Evolutionary conservation across 2,113 vertebrate species (phyloP).

Genomic region (Castor canadensis): DNA sequence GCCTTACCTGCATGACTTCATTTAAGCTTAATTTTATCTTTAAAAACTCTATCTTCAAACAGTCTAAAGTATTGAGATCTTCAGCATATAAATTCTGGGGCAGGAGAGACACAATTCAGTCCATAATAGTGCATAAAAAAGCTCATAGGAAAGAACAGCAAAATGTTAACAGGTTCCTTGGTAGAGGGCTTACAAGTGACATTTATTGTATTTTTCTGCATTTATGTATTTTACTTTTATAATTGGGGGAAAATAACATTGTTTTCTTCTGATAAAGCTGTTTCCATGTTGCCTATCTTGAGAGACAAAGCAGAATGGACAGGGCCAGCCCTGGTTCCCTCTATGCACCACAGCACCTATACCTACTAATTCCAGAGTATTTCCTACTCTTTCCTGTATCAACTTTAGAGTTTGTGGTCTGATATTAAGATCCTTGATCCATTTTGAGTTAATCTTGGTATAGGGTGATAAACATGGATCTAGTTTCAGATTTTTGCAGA

Average conservation of each 20-base stretch:
- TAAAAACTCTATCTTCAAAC: background rate
- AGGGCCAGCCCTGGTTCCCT: background rate
- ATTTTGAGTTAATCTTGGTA: too few species aligned
- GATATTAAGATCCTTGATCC: too few species aligned
- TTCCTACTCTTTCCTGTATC: too few species aligned
- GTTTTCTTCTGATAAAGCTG: background rate
- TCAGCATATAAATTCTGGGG: background rate
- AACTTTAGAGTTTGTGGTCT: too few species aligned
- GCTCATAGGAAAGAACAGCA: background rate
- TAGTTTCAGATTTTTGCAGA: too few species aligned
- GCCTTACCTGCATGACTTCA: background rate
- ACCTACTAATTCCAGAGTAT: too few species aligned
- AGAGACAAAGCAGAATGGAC: background rate
- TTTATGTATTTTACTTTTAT: background rate
- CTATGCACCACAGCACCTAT: accelerated
- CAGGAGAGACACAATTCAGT: background rate
- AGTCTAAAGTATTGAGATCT: background rate
- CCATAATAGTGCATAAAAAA: background rate
- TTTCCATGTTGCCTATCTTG: background rate
- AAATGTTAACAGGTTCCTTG: constrained; percentile 18
- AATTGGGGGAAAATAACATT: background rate
- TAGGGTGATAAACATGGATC: too few species aligned
- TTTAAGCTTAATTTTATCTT: background rate
- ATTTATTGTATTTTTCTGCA: background rate
- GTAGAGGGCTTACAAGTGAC: background rate